A percentile compares a stretch with the other conserved stretches of the same genome.
These are phyloP conservation scores for Cylloceria caligata DNA, from an alignment of 2,888 invertebrate genomes.

Conservation along the genomic window DNA sequence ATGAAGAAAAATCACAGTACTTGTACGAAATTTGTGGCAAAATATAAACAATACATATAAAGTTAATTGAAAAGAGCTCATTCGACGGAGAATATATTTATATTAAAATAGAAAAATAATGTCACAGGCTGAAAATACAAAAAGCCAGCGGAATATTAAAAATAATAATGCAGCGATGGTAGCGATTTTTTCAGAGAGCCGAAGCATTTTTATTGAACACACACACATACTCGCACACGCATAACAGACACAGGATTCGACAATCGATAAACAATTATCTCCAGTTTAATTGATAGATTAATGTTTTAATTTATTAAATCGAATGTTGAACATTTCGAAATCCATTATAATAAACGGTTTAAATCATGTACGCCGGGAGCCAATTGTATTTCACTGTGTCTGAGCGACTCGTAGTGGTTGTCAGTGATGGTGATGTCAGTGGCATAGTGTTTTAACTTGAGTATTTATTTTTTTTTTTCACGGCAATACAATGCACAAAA, in stretches of 20 bases:
- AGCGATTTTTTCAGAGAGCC: slow-evolving; percentile 49
- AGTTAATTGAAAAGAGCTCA: background rate
- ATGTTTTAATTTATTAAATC: background rate
- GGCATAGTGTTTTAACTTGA: slow-evolving; percentile 3
- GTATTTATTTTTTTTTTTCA: background rate
- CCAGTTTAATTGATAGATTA: background rate
- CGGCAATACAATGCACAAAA: slow-evolving; percentile 56
- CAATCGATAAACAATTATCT: slow-evolving; percentile 41
- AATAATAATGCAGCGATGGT: slow-evolving; percentile 60
- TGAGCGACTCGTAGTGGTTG: slow-evolving; percentile 11
- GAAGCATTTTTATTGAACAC: slow-evolving; percentile 39
- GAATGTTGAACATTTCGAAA: background rate
- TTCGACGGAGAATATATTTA: background rate
- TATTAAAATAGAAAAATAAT: slow-evolving; percentile 1
- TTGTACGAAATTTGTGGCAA: background rate
- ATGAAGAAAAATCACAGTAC: no score
- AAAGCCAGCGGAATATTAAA: slow-evolving; percentile 15
- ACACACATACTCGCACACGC: slow-evolving; percentile 11
- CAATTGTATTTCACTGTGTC: slow-evolving; percentile 1
- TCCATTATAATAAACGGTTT: slow-evolving; percentile 13
- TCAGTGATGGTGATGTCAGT: slow-evolving; percentile 21
- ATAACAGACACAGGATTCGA: slow-evolving; percentile 17
- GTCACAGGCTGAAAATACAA: slow-evolving; percentile 39
- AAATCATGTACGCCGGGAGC: slow-evolving; percentile 39
- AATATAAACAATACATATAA: background rate